phyloP scores from a whole-genome alignment of 1,140 invertebrate genomes.

The Akabosia matsudoensis region DNA sequence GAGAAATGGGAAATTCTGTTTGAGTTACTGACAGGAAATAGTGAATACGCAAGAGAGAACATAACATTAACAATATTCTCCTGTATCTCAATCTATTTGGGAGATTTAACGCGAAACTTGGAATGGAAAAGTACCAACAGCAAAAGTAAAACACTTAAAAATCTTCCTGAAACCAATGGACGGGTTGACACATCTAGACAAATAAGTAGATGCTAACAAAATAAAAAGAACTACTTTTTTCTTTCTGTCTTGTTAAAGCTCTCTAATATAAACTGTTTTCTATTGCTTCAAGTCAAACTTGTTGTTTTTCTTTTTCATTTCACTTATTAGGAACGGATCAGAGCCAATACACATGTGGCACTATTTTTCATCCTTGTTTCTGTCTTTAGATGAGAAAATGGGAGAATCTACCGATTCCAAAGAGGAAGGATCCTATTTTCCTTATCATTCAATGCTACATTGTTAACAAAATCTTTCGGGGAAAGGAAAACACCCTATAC shows the following conservation, averaged over 20 bases:
- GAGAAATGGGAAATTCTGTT: no score
- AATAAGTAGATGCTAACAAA: slow-evolving; percentile 4
- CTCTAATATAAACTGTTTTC: background rate
- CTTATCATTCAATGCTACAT: no score
- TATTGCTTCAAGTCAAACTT: background rate
- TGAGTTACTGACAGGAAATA: no score
- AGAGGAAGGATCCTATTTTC: no score
- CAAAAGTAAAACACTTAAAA: no score
- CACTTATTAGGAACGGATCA: background rate
- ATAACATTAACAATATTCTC: no score
- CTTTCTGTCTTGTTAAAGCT: background rate
- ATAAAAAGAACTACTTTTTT: background rate
- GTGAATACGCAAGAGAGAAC: no score
- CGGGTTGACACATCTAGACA: slow-evolving; percentile 19
- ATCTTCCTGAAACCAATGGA: background rate
- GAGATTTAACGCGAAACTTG: background rate
- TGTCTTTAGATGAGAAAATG: background rate
- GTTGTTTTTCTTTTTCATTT: background rate
- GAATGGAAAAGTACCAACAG: background rate
- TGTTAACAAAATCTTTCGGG: no score
- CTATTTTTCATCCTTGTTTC: background rate
- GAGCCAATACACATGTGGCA: background rate
- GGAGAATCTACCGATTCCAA: slow-evolving; percentile 11
- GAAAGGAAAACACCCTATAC: no score
- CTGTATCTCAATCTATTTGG: no score